Evolutionary conservation across 2,113 vertebrate species (phyloP), one percentile per base, ranked within the genome.

Genomic region (Andinoacara biseriatus): DNA sequence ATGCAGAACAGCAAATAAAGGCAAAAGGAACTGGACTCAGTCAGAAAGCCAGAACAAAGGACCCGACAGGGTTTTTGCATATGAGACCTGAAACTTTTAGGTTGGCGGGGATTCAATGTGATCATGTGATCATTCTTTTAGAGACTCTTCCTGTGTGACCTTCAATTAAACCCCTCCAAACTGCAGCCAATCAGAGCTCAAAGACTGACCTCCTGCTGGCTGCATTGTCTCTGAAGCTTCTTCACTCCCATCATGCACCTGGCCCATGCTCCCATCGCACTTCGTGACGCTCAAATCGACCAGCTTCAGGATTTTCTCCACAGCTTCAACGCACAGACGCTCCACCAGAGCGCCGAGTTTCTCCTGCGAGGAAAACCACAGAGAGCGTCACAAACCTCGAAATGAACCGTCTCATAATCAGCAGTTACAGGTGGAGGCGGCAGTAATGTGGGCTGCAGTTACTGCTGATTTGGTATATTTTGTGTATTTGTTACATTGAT

Each of bases 281-380:
- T 7, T 67, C 26, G 3, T 14, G 4, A 46, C 5, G 1, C 31
- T 49, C 57, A 7, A 7, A 38, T 69, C 8, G 0, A 82, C 7
- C 3, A 81, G 33, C 78, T 62, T 57, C 57, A 91, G 38, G 74
- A 92, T 81, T 26, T 83, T 60, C 22, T 92, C 78, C 6, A 91
- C 83, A 22, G 91, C 90, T 24, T 84, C 65, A 3, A 58, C 56
- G 87, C 89, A 90, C 63, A 90, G 2, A 26, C 33, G 35, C 52
- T 86, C 76, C 10, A 91, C 60, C 17, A 84, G 57, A 29, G 24
- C 2, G 0, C 49, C 10, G 3, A 91, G 78, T 4, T n/a, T 65
- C 3, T 86, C 22, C 91, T 91, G 80, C 60, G 4, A 60, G 26
- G 13, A 1, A 72, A 43, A 26, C 14, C 10, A 29, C 33, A 1